These are phyloP conservation scores for Otolemur crassicaudatus DNA, from an alignment of 2,797 vertebrate genomes.

Conservation along the genomic window DNA sequence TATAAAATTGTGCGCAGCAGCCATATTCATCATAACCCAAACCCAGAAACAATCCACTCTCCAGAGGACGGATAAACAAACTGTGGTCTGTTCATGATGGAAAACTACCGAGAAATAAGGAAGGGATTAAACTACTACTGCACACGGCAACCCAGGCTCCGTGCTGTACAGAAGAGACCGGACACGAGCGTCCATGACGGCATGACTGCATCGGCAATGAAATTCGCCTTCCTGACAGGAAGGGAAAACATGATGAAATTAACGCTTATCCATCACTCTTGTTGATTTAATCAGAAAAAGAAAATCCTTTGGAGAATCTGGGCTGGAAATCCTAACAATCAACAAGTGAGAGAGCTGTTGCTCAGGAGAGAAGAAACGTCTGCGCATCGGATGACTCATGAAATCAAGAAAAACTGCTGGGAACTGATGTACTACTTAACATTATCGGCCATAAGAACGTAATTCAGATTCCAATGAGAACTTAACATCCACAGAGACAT, in stretches of 20 bases:
- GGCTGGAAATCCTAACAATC: not conserved
- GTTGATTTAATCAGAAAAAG: not conserved
- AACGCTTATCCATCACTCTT: not conserved
- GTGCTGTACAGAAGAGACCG: not conserved
- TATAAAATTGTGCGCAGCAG: not conserved
- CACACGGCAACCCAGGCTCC: not conserved
- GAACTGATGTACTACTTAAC: not conserved
- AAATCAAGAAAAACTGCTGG: not conserved
- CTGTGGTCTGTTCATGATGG: not conserved
- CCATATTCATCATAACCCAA: not conserved
- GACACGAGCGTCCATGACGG: not conserved
- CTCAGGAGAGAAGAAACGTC: constrained; percentile 20
- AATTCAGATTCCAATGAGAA: constrained; percentile 44
- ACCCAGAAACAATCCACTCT: not conserved
- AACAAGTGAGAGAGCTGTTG: not conserved
- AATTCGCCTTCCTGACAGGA: not conserved
- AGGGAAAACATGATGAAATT: not conserved
- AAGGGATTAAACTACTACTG: not conserved
- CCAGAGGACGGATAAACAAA: not conserved
- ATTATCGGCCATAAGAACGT: not conserved
- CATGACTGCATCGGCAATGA: not conserved
- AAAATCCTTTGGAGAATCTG: constrained; percentile 18
- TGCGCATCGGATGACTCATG: not conserved
- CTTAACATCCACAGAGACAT: not conserved
- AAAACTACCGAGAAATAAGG: constrained; percentile 6